Conservation (phyloP, 2,113 vertebrate species). For the Sinocyclocheilus rhinocerous region DNA sequence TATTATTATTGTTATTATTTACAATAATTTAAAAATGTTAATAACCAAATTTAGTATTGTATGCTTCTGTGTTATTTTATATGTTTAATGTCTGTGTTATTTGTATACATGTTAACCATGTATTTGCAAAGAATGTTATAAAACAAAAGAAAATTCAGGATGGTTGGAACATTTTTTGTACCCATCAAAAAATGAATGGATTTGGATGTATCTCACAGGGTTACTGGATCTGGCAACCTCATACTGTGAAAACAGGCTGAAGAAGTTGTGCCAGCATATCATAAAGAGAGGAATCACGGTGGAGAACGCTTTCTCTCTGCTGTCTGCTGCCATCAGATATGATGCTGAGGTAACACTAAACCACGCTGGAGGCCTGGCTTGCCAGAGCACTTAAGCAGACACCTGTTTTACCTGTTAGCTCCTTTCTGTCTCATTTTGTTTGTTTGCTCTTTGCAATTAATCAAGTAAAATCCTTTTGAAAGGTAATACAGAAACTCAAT, state of each 20-base stretch:
- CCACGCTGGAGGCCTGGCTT: neutral
- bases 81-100: neutral
- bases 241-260: slow-evolving; percentile 95
- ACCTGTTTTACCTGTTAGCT: neutral
- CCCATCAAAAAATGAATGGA: neutral
- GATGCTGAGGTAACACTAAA: slow-evolving; percentile 87
- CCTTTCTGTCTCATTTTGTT: neutral
- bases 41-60: neutral
- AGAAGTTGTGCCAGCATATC: slow-evolving; percentile 93
- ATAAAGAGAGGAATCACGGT: slow-evolving; percentile 96
- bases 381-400: neutral
- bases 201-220: slow-evolving; percentile 72
- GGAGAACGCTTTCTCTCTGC: slow-evolving; percentile 92
- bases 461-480: neutral
- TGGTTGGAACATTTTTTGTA: neutral
- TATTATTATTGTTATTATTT: no score
- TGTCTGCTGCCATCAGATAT: slow-evolving; percentile 94
- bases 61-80: neutral
- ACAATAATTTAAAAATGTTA: neutral
- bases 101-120: neutral
- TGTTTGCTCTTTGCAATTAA: neutral
- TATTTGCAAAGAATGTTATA: neutral
- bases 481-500: neutral
- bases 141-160: neutral
- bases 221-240: slow-evolving; percentile 96